phyloP scores from a whole-genome alignment of 2,888 invertebrate genomes.

The Noctuana brunneofusca region DNA sequence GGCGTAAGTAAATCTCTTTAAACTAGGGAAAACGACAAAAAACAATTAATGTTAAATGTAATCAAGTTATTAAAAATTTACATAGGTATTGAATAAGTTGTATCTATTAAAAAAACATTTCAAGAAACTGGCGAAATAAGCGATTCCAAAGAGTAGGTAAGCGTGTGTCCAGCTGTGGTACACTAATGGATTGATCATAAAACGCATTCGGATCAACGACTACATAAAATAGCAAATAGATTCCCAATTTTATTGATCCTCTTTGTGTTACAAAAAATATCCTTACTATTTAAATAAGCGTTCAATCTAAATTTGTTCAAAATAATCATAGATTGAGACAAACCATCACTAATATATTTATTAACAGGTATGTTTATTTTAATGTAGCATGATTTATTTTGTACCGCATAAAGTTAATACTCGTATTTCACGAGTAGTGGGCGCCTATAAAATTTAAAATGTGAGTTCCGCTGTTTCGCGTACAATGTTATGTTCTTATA shows the following conservation, averaged over 20 bases:
- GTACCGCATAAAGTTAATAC: constrained; percentile 39
- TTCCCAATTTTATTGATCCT: constrained; percentile 2
- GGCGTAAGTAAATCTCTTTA: too few relatives aligned
- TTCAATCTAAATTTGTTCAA: neutral
- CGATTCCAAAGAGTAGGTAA: neutral
- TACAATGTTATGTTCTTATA: constrained; percentile 38
- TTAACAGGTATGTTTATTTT: constrained; percentile 43
- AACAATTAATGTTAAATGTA: neutral
- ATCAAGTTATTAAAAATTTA: neutral
- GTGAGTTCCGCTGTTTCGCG: constrained; percentile 45
- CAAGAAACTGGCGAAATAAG: neutral
- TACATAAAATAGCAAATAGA: neutral
- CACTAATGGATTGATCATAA: constrained; percentile 7
- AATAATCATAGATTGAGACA: constrained; percentile 20
- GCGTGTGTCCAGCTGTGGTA: constrained; percentile 4
- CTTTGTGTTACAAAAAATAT: neutral
- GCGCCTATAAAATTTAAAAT: constrained; percentile 40
- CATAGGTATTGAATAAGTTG: neutral
- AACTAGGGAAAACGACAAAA: neutral
- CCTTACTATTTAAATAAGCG: too few relatives aligned
- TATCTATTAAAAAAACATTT: neutral
- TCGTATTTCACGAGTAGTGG: constrained; percentile 35
- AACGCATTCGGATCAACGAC: neutral
- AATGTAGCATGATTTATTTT: constrained; percentile 45
- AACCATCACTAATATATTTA: constrained; percentile 41